Base-by-base conservation (phyloP, 2,888 invertebrate species). In the Platyscelio sp. region DNA sequence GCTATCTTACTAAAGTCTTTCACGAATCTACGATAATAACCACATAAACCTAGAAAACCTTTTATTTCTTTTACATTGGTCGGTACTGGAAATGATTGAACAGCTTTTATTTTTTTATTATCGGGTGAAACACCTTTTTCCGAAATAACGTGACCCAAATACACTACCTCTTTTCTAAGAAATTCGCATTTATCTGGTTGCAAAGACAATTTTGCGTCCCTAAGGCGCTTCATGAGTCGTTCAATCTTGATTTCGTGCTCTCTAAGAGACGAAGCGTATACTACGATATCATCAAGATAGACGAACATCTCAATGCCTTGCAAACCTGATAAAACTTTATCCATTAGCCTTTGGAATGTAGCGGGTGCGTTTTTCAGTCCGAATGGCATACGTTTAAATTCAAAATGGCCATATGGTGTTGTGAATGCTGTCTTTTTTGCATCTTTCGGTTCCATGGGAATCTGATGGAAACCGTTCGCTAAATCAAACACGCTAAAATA, bases 181-280 rank as follows among this genome's bases (percentile, higher is more conserved):
- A 54, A 54, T 54, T 54, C 26, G 26, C 54, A 54, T 54, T 54
- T 54, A 13, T 54, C 54, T 9, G 54, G 54, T 15, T 54, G 54
- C 1, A 54, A 15, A 3, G 1, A 9, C 4, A 54, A 15, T 11
- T 26, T 26, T 9, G 54, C 54, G 3, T 9, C 15, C 4, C 15
- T 4, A 1, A 54, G 26, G 2, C 54, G 9, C 26, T 24, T 6
- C 54, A 54, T 54, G 15, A 54, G 15, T 15, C n/a, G 7, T 24
- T 54, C 15, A 54, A 54, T 5, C 15, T 54, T 54, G 9, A 26
- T 15, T 3, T 15, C 26, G 13, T 54, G 54, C 13, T 54, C 54
- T 13, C 13, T 2, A 3, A 54, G 54, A 3, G 54, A 54, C 3
- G 54, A 54, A 2, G 58, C 58, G 18, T 58, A 58, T 6, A 58